Evolutionary conservation across 2,113 vertebrate species (phyloP).

Genomic region (Amazona guildingii): DNA sequence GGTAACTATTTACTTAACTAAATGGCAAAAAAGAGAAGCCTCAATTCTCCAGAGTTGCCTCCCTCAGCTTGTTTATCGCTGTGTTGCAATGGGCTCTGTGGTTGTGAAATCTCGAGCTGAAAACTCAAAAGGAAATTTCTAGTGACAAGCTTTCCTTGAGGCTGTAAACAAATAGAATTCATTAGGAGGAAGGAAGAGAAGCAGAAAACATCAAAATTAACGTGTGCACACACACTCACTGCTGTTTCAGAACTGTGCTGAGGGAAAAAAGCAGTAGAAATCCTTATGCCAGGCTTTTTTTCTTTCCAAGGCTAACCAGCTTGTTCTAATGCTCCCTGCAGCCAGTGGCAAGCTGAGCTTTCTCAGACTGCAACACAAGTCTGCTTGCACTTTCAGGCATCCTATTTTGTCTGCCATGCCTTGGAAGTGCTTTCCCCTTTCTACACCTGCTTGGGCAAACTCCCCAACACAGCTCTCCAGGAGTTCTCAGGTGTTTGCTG

Average conservation of each 20-base stretch:
- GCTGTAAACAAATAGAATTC: constrained; percentile 72
- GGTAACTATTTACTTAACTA: constrained; percentile 69
- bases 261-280: background rate
- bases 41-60: constrained; percentile 68
- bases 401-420: background rate
- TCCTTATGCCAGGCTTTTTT: background rate
- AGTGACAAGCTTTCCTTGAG: constrained; percentile 73
- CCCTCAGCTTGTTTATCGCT: constrained; percentile 65
- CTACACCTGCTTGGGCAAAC: constrained; percentile 60
- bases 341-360: background rate
- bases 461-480: background rate
- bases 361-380: background rate
- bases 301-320: background rate
- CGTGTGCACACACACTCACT: background rate
- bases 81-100: constrained; percentile 69
- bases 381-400: background rate
- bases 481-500: constrained; percentile 46
- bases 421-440: background rate
- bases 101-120: constrained; percentile 77
- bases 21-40: constrained; percentile 57
- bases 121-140: constrained; percentile 71
- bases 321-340: background rate
- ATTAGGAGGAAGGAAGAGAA: constrained; percentile 58
- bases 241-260: constrained; percentile 2
- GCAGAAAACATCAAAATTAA: constrained; percentile 65